Base-by-base conservation (phyloP, 2,113 vertebrate species). In the Gavialis gangeticus region DNA sequence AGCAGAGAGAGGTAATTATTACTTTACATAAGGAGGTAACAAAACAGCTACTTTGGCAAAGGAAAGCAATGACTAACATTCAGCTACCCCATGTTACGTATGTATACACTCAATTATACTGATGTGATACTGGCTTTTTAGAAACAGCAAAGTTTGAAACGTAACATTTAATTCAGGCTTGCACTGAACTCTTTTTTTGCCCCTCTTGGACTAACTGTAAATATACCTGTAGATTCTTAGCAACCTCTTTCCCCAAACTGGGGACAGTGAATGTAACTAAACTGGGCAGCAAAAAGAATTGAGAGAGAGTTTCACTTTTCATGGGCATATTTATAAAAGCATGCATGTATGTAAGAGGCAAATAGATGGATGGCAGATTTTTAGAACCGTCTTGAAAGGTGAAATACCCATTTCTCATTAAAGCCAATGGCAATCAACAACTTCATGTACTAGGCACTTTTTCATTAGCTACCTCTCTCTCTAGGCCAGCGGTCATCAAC, bases 171-270 rank as follows among this genome's bases (percentile, higher is more conserved):
- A 89, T 56, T 59, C 24, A 84, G 46, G n/a, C 46, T 77, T 81
- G 22, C 64, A 85, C 90, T 14, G 62, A 93, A 91, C 71, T 75
- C 0, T 3, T 54, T 13, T 11, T 79, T 90, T 63, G 10, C 75
- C 59, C 76, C 46, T 46, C 46, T 46, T 46, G 1, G 0, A 75
- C 80, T 55, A 60, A 34, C n/a, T 46, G 63, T 16, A 91, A 87
- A 94, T 9, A 85, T 89, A 86, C 13, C 25, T 82, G 4, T 87
- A 59, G 46, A 92, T 79, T 94, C 82, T 63, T 80, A 55, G 67
- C 84, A 93, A 89, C 18, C 21, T 85, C 28, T 85, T 21, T 25
- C 56, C n/a, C 14, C 27, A 83, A 25, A 63, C 10, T 77, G 54
- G 19, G 89, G 13, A 9, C 17, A 86, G 28, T 27, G 75, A 91